Evolutionary conservation across 2,797 vertebrate genomes (phyloP), one percentile per base, ranked within the genome.

Genomic region (Epinephelus coioides): DNA sequence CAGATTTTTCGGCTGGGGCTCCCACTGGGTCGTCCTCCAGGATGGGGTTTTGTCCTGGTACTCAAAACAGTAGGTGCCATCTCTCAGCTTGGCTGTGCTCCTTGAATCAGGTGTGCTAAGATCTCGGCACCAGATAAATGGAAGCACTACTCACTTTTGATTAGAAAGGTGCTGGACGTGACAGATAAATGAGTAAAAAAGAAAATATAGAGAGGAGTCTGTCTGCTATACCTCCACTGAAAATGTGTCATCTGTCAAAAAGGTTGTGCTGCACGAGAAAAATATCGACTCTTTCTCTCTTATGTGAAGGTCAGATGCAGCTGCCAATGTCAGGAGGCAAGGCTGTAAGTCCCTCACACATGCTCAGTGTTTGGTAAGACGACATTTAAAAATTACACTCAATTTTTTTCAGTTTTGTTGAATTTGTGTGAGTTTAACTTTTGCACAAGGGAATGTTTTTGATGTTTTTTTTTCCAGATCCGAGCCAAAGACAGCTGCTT

Each of bases 41-140:
- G 97, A 97, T 10, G 98, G 98, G 72, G 98, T 98, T 80, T 90
- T 99, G 71, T 98, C 97, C n/a, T 99, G 97, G 98, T 99, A 97
- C 89, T 95, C 96, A 6, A 99, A 97, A 92, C 97, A 98, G 98
- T 99, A 94, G 94, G 96, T 94, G 87, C 6, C 60, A 13, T 50
- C 68, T 72, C 57, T 66, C 19, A 64, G 44, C 19, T 81, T 21
- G 19, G 19, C 63, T 73, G 27, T 73, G 27, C 40, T 69, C 56
- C 38, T 69, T 86, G 67, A 83, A 43, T 79, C 60, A 73, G 57
- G 57, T 40, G 13, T 70, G 57, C 38, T 74, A 77, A 81, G 38
- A 69, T 57, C 0, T 74, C 25, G 18, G 54, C 18, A 13, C 6
- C 56, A 72, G 70, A 79, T 75, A 55, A 62, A 75, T 61, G 19